Base-by-base conservation (phyloP, 2,888 invertebrate genomes). In the Charanyca ferruginea region DNA sequence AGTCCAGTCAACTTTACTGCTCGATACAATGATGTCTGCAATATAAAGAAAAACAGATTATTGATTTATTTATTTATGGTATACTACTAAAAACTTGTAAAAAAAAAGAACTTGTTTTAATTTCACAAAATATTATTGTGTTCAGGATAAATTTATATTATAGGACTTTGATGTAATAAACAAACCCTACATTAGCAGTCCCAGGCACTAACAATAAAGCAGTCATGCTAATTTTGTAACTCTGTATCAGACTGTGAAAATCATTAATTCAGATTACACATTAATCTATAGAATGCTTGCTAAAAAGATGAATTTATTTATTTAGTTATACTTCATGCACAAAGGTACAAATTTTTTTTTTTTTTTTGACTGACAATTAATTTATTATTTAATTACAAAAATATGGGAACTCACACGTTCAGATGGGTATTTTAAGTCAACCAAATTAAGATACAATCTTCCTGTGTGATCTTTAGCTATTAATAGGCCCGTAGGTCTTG, bases 1-100 rank as follows among this genome's bases (percentile, higher is more conserved):
- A 94, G 85, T 65, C 89, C 90, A 83, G 89, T 87, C 44, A 95
- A 83, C 79, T 92, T 93, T 35, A 94, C 85, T 65, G 93, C 83
- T 80, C 87, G 89, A 74, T 87, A 91, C 28, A 93, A 83, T 68
- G 93, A 88, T 58, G 85, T 81, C 94, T 95, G 90, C 32, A 93
- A 92, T 1, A 58, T 51, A 47, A 72, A 51, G 16, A 49, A 9
- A 48, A 51, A 48, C 16, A 18, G 1, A 32, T 23, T 45, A 38
- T 16, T 16, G 1, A 7, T 69, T 20, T 35, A 13, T 22, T 3
- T n/a, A 7, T 45, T 20, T 5, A 8, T 42, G 9, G 1, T 18
- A 11, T 57, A 7, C 3, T 45, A n/a, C n/a, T 28, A n/a, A n/a
- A n/a, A n/a, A n/a, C n/a, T n/a, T n/a, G n/a, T n/a, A n/a, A n/a